Evolutionary conservation across 1,140 invertebrate species (phyloP).

Genomic region (Manduca sexta): DNA sequence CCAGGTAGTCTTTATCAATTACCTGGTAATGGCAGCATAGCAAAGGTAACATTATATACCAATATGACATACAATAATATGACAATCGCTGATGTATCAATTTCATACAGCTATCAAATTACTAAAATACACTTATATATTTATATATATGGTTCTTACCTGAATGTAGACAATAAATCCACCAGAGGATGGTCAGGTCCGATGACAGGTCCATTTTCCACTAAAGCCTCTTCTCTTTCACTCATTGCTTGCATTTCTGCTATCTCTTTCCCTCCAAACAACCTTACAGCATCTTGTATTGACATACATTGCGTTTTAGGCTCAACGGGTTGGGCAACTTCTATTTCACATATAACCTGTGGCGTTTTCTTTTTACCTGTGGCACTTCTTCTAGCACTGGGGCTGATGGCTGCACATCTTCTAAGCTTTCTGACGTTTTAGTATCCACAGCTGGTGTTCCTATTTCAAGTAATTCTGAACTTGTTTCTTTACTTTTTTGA

Average conservation of each 20-base stretch:
- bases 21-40: no score
- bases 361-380: constrained; percentile 8
- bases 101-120: not conserved
- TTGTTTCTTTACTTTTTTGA: no score
- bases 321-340: constrained; percentile 7
- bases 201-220: constrained; percentile 43
- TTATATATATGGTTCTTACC: constrained; percentile 21
- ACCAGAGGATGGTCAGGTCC: constrained; percentile 56
- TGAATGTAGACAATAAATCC: constrained; percentile 54
- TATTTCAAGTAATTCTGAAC: no score
- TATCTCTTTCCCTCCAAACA: constrained; percentile 50
- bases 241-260: constrained; percentile 44
- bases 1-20: no score
- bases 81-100: no score
- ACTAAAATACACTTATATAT: not conserved
- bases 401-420: constrained; percentile 37
- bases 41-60: no score
- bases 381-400: constrained; percentile 37
- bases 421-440: not conserved
- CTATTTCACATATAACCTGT: not conserved
- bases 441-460: not conserved
- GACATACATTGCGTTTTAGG: constrained; percentile 39
- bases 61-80: no score
- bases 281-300: constrained; percentile 42
- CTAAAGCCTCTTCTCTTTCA: constrained; percentile 49